Base-by-base conservation (phyloP, 2,113 vertebrate genomes). In the Carollia perspicillata region DNA sequence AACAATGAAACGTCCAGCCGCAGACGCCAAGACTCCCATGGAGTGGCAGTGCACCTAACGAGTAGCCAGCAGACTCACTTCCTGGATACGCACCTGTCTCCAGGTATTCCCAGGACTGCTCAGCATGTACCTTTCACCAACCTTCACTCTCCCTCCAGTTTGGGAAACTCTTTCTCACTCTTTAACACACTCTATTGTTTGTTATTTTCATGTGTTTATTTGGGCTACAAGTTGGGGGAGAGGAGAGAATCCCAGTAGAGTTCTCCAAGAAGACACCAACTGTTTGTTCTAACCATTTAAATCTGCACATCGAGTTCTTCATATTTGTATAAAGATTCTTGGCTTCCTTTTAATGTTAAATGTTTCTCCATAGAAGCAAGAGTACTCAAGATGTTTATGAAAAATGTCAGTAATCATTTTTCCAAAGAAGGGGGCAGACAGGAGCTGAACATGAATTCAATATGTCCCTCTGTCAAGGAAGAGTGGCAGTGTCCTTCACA, bases 321-420 rank as follows among this genome's bases (percentile, higher is more conserved):
- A 5, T 35, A 49, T n/a, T 85, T 66, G 8, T 7, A 20, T 51
- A 49, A 47, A 89, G 30, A 69, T 84, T 35, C 49, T 80, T 58
- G 55, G 12, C 69, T 58, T 75, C 60, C 13, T 47, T 72, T 74
- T 71, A 42, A 42, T 5, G 13, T 44, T 66, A 66, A 87, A 47
- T 71, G 42, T 51, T 90, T 88, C 78, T 84, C 28, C 37, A 30
- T 9, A 68, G 37, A 85, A 77, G 37, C 9, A 74, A 55, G 11
- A 42, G 17, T 81, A 33, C 40, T 95, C 26, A 33, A 77, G 30
- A 66, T 89, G 75, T n/a, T 84, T 69, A 51, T 63, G 53, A 26
- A 89, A 92, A 86, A 60, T 66, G 33, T 65, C 71, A 47, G 9
- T 40, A 80, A 78, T 78, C 51, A 26, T 94, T 80, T 89, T 85